Evolutionary conservation across 2,113 vertebrate genomes (phyloP), one percentile per base, ranked within the genome.

Genomic region (Corythaeola cristata): DNA sequence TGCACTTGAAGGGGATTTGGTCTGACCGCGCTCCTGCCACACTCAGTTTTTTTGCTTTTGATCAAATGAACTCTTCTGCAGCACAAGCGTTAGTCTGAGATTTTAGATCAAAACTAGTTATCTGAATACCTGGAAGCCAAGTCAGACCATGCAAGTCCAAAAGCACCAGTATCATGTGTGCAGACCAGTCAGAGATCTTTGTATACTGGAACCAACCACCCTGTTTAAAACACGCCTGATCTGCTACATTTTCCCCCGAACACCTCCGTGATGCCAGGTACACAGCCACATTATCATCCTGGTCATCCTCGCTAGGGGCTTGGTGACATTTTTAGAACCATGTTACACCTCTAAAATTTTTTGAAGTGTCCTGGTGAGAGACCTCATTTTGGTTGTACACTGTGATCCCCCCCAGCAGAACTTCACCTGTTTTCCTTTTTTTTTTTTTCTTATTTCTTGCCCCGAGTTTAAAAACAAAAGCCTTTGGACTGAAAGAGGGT

Each of bases 151-250:
- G 33, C 73, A 60, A 73, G 47, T 58, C 47, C 69, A 53, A 76
- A 52, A 66, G 39, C 21, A 8, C 22, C 0, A 0, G 23, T 15
- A 30, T 19, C 0, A 0, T 9, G 14, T 16, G 9, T 26, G n/a
- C 37, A 39, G 12, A 67, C 12, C 35, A 21, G 32, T 27, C 63
- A 45, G 72, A 22, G 26, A 16, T 13, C 35, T 53, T 75, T 44
- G 45, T 18, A 6, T 4, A 39, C 24, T 7, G n/a, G 17, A 41
- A 66, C 59, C 35, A 59, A 49, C 37, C 3, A 7, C 18, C 19
- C 2, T 26, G 1, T 55, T 88, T 62, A 85, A 89, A 95, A 62
- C 17, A 28, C 4, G 19, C 22, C 15, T 22, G 7, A 19, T 27
- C 8, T 11, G 24, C 33, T 22, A 9, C 7, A 8, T 76, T 88